Conservation (phyloP, 1,140 invertebrate genomes). For the Diachasmimorpha longicaudata region DNA sequence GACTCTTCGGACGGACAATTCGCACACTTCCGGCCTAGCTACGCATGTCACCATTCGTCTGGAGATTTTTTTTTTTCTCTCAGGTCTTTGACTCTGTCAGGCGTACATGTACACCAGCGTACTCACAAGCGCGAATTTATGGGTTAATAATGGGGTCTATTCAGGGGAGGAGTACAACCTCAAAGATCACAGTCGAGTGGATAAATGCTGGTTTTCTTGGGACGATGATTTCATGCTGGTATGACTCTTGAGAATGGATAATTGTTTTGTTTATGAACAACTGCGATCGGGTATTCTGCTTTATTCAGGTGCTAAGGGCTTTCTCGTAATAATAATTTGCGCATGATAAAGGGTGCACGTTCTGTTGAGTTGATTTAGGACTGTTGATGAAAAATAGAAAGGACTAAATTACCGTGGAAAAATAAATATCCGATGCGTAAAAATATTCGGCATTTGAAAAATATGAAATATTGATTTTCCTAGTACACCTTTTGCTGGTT, state of each 20-base stretch:
- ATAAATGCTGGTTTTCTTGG: not conserved
- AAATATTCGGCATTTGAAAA: no score
- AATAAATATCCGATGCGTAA: no score
- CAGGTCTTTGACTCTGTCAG: not conserved
- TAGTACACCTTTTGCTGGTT: no score
- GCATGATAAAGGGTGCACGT: not conserved
- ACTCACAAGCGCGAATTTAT: slow-evolving; percentile 10
- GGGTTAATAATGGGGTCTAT: slow-evolving; percentile 13
- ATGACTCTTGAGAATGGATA: slow-evolving; percentile 14
- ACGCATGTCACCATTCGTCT: not conserved
- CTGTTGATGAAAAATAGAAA: not conserved
- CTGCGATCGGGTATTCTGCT: not conserved
- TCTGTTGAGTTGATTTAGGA: not conserved
- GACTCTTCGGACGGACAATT: slow-evolving; percentile 8
- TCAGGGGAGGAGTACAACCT: not conserved
- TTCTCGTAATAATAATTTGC: not conserved
- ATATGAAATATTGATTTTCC: no score
- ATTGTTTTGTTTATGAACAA: not conserved
- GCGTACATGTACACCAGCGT: not conserved
- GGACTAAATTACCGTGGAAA: not conserved
- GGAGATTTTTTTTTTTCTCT: not conserved
- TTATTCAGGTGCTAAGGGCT: not conserved
- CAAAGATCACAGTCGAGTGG: slow-evolving; percentile 7
- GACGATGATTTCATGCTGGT: not conserved
- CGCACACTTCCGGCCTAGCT: slow-evolving; percentile 20